A percentile compares a stretch with the other conserved stretches of the same genome.
phyloP scores from a whole-genome alignment of 2,797 vertebrate species.

The Halcyon chelicuti region DNA sequence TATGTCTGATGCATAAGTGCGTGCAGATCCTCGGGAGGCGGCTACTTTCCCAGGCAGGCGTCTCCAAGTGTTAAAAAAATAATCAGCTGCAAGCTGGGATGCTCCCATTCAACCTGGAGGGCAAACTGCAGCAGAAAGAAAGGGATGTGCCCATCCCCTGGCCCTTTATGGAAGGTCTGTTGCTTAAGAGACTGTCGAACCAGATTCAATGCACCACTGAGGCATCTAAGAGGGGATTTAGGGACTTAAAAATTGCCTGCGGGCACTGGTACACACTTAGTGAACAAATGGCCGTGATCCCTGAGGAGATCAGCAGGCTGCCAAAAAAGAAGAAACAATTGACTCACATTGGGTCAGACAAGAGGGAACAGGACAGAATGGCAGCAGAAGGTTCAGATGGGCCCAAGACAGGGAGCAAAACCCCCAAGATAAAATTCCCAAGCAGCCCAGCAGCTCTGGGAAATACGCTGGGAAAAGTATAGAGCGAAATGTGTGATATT shows the following conservation, averaged over 20 bases:
- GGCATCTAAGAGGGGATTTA: constrained; percentile 31
- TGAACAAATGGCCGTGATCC: neutral
- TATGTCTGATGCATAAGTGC: rapidly evolving
- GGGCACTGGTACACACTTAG: neutral
- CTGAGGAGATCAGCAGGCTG: neutral
- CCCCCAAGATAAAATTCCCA: neutral
- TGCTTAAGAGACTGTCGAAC: neutral
- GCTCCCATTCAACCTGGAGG: neutral
- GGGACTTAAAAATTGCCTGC: neutral
- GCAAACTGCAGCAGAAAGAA: neutral
- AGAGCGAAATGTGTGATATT: neutral
- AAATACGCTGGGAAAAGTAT: neutral
- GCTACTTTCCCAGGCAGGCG: neutral
- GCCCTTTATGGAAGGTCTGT: neutral
- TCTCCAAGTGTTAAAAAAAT: constrained; percentile 22
- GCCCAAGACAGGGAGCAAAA: neutral
- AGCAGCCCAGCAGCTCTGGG: neutral
- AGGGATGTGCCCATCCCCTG: neutral
- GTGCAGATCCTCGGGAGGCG: neutral
- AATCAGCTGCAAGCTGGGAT: neutral
- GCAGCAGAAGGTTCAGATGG: neutral
- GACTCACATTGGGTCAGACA: neutral
- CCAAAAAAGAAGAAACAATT: neutral
- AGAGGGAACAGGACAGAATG: neutral
- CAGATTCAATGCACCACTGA: constrained; percentile 4